These are phyloP conservation scores for Miniopterus natalensis DNA, from an alignment of 2,113 vertebrate genomes.

Conservation along the genomic window DNA sequence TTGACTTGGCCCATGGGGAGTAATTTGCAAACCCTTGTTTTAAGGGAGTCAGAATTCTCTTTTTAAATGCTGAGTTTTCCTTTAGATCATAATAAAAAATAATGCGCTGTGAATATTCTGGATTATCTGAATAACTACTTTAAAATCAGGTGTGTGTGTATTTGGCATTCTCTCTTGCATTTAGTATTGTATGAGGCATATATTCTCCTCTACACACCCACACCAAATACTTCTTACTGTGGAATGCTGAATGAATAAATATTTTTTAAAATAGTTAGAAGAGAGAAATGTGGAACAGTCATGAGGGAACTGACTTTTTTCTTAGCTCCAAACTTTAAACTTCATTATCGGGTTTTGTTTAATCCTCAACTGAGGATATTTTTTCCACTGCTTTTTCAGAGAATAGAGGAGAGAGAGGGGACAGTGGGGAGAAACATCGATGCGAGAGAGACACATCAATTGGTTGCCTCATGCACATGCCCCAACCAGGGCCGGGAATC, in stretches of 20 bases:
- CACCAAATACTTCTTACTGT: background rate
- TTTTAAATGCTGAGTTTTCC: background rate
- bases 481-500: too few relatives aligned
- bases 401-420: too few relatives aligned
- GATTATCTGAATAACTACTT: background rate
- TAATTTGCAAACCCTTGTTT: background rate
- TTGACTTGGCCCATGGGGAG: background rate
- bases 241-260: background rate
- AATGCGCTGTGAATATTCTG: background rate
- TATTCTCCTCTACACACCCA: background rate
- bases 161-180: background rate
- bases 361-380: too few relatives aligned
- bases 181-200: background rate
- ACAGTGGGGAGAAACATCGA: too few relatives aligned
- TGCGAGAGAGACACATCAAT: too few relatives aligned
- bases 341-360: background rate
- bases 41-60: conserved; percentile 22
- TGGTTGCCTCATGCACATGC: too few relatives aligned
- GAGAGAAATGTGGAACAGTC: background rate
- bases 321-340: conserved; percentile 3
- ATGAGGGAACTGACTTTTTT: background rate
- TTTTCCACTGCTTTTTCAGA: too few relatives aligned
- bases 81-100: background rate
- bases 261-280: background rate
- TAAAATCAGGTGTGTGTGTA: background rate